Conservation (phyloP, 2,888 invertebrate genomes). For the Herminia tarsipennalis region DNA sequence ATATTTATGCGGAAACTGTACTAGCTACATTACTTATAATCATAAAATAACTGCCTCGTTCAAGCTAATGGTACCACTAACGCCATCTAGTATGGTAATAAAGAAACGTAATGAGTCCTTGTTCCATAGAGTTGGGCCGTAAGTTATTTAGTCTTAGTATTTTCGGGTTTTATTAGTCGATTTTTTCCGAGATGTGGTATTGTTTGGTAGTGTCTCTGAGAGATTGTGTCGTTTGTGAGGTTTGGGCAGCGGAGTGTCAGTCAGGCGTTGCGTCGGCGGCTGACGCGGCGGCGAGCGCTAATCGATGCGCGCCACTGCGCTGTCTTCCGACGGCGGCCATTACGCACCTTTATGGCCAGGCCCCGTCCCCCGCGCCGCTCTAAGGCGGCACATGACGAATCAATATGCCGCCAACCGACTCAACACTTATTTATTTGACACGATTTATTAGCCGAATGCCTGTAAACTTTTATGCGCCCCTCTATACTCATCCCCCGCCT, state of each 20-base stretch:
- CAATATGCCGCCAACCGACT: conserved; percentile 85
- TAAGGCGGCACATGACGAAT: conserved; percentile 85
- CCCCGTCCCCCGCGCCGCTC: conserved; percentile 67
- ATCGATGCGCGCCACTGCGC: conserved; percentile 90
- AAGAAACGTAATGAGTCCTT: conserved; percentile 18
- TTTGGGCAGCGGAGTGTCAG: conserved; percentile 42
- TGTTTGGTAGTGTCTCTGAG: conserved; percentile 3
- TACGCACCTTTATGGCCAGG: conserved; percentile 91
- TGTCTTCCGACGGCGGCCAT: conserved; percentile 89
- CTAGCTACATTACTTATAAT: conserved; percentile 21
- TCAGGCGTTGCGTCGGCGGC: conserved; percentile 77
- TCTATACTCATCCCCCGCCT: conserved; percentile 58
- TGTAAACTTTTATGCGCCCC: conserved; percentile 83
- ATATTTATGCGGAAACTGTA: conserved; percentile 26
- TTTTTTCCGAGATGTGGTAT: conserved; percentile 3
- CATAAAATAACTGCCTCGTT: conserved; percentile 37
- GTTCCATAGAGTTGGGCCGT: conserved; percentile 22
- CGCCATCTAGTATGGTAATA: conserved; percentile 50
- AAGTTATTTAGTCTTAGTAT: conserved; percentile 19
- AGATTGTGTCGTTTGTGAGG: conserved; percentile 19
- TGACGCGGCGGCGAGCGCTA: conserved; percentile 86
- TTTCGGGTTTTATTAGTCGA: conserved; percentile 24
- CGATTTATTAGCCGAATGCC: conserved; percentile 85
- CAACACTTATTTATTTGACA: conserved; percentile 86
- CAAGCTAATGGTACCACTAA: conserved; percentile 30